Evolutionary conservation across 2,797 vertebrate species (phyloP), one percentile per base, ranked within the genome.

Genomic region (Centroberyx gerrardi): DNA sequence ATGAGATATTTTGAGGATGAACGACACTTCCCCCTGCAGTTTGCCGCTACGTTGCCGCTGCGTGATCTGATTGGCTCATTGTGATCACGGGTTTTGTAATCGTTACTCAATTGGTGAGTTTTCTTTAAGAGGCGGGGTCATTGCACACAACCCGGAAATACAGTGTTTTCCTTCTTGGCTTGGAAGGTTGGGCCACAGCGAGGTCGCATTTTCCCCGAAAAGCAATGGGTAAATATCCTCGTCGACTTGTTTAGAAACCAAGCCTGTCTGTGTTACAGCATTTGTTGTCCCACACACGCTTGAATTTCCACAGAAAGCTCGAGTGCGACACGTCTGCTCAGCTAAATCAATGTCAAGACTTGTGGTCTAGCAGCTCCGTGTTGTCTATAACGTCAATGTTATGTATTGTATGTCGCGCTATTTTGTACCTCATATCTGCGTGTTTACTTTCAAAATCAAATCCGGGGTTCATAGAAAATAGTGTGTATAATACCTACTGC

Each of bases 151-250:
- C 84, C 85, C 94, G 95, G 95, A 96, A 95, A 83, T 86, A 56
- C 12, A 1, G 67, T 81, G 83, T 81, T 82, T 78, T 70, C 49
- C 17, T 70, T 2, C 8, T 2, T 8, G 6, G 31, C 36, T 18
- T 22, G 1, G 7, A n/a, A 29, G 40, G 55, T 27, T 27, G 49
- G 5, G 8, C 18, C 5, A 1, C 12, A 2, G 2, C 42, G 58
- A 68, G 3, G 62, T 77, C 62, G n/a, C 0, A 10, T 22, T 64
- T 51, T 33, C 28, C 12, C 13, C 59, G 18, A 68, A 64, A 60
- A 68, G 10, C 85, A 81, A 96, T 95, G 93, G 94, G 95, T 96
- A 94, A 95, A 90, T 95, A 84, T 84, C 3, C 54, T 29, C 17
- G 9, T 8, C 65, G 4, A 63, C 12, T 40, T 68, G 18, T 29